These are phyloP conservation scores for Zaprionus nigranus DNA, from an alignment of 1,140 invertebrate species.

Conservation along the genomic window DNA sequence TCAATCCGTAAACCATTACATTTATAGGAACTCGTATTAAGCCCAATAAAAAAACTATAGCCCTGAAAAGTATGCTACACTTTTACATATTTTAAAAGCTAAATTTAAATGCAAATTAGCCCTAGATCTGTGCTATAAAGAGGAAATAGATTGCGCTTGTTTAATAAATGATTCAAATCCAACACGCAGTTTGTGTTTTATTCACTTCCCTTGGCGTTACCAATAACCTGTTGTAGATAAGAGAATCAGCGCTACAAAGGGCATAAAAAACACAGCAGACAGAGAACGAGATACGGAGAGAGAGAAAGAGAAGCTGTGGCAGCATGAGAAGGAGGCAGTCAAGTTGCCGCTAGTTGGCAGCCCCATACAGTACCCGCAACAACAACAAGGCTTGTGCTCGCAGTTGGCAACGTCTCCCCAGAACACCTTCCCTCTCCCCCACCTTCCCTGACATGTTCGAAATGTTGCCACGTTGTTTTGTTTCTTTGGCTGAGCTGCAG, in stretches of 20 bases:
- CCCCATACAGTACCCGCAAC: constrained; percentile 17
- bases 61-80: neutral
- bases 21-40: too few relatives aligned
- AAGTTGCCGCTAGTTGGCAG: constrained; percentile 45
- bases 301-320: neutral
- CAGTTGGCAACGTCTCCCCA: neutral
- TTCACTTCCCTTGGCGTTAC: neutral
- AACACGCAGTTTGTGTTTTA: neutral
- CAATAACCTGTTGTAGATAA: neutral
- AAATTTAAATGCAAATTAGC: neutral
- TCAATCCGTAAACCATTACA: too few relatives aligned
- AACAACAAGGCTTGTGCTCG: constrained; percentile 4
- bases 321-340: constrained; percentile 11
- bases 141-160: neutral
- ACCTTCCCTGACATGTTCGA: neutral
- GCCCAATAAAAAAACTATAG: neutral
- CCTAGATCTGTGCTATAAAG: neutral
- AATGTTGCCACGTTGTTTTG: constrained; percentile 32
- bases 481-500: constrained; percentile 8
- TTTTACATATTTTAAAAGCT: neutral
- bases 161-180: neutral
- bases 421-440: too few relatives aligned
- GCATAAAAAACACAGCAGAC: constrained; percentile 3
- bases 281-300: neutral
- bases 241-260: neutral